These are phyloP conservation scores for Pammene fasciana DNA, from an alignment of 2,888 invertebrate species.

Conservation along the genomic window DNA sequence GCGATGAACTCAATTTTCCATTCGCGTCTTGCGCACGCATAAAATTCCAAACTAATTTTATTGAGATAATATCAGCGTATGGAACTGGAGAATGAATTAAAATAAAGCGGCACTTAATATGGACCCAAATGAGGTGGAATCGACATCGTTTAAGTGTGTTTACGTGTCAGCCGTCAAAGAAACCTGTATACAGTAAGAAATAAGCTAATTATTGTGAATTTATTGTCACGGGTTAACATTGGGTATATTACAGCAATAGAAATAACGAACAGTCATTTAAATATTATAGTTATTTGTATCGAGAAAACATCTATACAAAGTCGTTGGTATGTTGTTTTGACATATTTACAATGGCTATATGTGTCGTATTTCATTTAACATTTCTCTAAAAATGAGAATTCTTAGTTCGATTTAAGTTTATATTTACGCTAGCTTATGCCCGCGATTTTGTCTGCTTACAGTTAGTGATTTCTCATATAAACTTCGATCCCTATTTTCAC, in stretches of 20 bases:
- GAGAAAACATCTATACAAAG: not conserved
- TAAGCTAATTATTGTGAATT: slow-evolving; percentile 51
- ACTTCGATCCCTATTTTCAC: too few relatives aligned
- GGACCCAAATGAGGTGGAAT: slow-evolving; percentile 56
- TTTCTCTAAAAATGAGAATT: not conserved
- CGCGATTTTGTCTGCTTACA: too few relatives aligned
- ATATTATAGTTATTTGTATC: not conserved
- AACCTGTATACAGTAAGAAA: slow-evolving; percentile 53
- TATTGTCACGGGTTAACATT: slow-evolving; percentile 44
- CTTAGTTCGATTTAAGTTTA: too few relatives aligned
- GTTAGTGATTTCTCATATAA: too few relatives aligned
- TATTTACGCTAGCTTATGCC: too few relatives aligned
- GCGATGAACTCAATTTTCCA: slow-evolving; percentile 24
- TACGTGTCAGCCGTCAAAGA: slow-evolving; percentile 58
- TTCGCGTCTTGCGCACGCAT: slow-evolving; percentile 15
- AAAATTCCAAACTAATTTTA: slow-evolving; percentile 27
- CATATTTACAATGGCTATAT: not conserved
- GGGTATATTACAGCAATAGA: not conserved
- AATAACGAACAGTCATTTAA: not conserved
- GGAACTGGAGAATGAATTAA: slow-evolving; percentile 58
- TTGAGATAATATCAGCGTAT: slow-evolving; percentile 49
- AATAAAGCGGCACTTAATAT: slow-evolving; percentile 56
- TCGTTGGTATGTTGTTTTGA: slow-evolving; percentile 7
- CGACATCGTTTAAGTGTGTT: slow-evolving; percentile 62
- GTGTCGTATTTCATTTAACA: not conserved